A percentile compares a stretch with the other conserved stretches of the same genome.
phyloP scores from a whole-genome alignment of 2,888 invertebrate species.

The Eupelmus urozonus region DNA sequence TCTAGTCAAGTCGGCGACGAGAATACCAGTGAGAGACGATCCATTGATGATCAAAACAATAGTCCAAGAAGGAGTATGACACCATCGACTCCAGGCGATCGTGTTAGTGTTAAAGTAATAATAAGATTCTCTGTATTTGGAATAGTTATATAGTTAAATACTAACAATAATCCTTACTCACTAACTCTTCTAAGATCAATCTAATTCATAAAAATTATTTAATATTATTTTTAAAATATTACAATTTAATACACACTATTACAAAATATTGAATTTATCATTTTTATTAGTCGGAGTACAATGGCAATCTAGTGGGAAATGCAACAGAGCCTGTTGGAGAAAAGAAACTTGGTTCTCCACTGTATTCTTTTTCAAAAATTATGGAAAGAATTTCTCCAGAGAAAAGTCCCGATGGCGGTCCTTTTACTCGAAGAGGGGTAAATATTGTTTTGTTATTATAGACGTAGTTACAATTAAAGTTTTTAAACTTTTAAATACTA shows the following conservation, averaged over 20 bases:
- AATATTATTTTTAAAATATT: too few relatives aligned
- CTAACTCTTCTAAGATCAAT: too few relatives aligned
- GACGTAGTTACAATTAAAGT: too few relatives aligned
- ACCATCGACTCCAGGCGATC: conserved; percentile 74
- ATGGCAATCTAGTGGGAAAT: conserved; percentile 78
- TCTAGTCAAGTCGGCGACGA: conserved; percentile 74
- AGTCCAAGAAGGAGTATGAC: conserved; percentile 75
- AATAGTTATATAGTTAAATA: neutral
- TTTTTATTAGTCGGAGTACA: conserved; percentile 77
- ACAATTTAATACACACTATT: too few relatives aligned
- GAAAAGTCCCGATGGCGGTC: conserved; percentile 79
- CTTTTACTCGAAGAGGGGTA: conserved; percentile 81
- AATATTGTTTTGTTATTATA: conserved; percentile 60
- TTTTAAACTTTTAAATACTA: too few relatives aligned
- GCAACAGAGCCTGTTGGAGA: conserved; percentile 68
- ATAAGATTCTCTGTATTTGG: neutral
- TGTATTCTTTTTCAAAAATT: conserved; percentile 84
- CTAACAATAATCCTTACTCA: too few relatives aligned
- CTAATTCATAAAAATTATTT: too few relatives aligned
- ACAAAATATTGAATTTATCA: neutral
- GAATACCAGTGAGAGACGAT: conserved; percentile 70
- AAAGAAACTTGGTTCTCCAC: conserved; percentile 79
- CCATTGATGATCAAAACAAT: conserved; percentile 75
- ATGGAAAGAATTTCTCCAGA: conserved; percentile 87
- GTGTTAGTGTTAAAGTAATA: conserved; percentile 71